These are phyloP conservation scores for Rhamphomyia laevipes DNA, from an alignment of 2,888 invertebrate genomes.

Conservation along the genomic window DNA sequence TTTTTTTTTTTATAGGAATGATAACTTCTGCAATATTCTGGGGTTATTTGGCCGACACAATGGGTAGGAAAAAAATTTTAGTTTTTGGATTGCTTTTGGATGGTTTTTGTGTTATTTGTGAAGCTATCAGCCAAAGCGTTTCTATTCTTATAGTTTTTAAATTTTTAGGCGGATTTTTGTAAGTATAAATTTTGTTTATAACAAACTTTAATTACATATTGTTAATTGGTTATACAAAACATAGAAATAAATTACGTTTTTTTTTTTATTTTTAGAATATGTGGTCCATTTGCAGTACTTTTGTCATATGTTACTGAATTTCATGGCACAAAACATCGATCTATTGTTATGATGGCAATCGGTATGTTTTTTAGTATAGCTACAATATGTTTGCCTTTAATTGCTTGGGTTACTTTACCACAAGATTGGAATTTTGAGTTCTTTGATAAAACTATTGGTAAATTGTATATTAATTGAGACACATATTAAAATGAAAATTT, in stretches of 20 bases:
- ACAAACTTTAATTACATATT: not conserved
- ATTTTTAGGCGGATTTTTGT: constrained; percentile 64
- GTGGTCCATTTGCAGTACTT: constrained; percentile 62
- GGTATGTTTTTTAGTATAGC: constrained; percentile 56
- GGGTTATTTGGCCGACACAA: constrained; percentile 66
- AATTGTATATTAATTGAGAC: constrained; percentile 13
- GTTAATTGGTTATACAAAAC: no score
- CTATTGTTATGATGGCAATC: constrained; percentile 50
- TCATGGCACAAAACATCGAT: constrained; percentile 52
- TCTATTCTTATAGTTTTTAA: constrained; percentile 56
- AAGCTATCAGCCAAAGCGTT: constrained; percentile 54
- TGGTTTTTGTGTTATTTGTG: constrained; percentile 49
- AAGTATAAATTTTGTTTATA: constrained; percentile 41
- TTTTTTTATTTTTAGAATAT: constrained; percentile 36
- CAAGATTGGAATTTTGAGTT: constrained; percentile 42
- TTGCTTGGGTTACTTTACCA: constrained; percentile 64
- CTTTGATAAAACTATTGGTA: constrained; percentile 33
- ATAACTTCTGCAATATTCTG: constrained; percentile 60
- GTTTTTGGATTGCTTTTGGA: constrained; percentile 53
- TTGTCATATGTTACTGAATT: constrained; percentile 63
- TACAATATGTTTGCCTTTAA: constrained; percentile 49
- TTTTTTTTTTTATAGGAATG: constrained; percentile 47
- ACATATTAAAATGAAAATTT: not conserved
- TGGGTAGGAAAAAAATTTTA: constrained; percentile 56
- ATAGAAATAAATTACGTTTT: not conserved